A percentile compares a stretch with the other conserved stretches of the same genome.
These are phyloP conservation scores for Phylloscopus trochilus DNA, from an alignment of 2,113 vertebrate species.

Conservation along the genomic window DNA sequence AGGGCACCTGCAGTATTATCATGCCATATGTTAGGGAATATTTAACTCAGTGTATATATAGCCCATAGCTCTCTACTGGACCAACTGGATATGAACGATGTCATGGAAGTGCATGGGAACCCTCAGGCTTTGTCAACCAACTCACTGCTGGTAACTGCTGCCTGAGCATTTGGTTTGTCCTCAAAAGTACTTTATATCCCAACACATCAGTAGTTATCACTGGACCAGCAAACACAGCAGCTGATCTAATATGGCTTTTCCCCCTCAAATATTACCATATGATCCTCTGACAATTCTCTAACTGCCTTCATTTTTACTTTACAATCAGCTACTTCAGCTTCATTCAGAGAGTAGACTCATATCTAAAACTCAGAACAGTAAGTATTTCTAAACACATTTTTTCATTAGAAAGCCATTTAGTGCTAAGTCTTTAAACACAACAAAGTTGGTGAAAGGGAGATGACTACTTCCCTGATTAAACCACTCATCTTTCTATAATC, in stretches of 20 bases:
- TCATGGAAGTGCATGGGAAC: not conserved
- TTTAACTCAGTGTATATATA: not conserved
- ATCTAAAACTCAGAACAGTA: not conserved
- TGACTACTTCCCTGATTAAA: not conserved
- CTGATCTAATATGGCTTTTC: not conserved
- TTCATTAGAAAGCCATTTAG: not conserved
- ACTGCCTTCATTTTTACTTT: not conserved
- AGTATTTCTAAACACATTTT: not conserved
- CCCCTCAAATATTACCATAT: not conserved
- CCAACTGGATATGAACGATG: accelerated
- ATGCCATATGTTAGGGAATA: not conserved
- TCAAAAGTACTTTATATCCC: not conserved
- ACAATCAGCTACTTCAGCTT: not conserved
- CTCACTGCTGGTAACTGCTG: not conserved
- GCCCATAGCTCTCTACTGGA: not conserved
- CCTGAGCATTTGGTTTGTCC: not conserved
- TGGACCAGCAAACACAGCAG: not conserved
- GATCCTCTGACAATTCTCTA: not conserved
- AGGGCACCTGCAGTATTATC: not conserved
- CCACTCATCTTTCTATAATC: not conserved
- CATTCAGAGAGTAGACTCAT: not conserved
- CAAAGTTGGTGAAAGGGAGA: not conserved
- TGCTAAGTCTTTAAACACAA: not conserved
- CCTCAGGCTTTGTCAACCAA: not conserved
- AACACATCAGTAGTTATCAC: not conserved